Percentiles rank a stretch among this genome's conserved stretches.
phyloP scores from a whole-genome alignment of 2,888 invertebrate species.

The Anaspis maculata region DNA sequence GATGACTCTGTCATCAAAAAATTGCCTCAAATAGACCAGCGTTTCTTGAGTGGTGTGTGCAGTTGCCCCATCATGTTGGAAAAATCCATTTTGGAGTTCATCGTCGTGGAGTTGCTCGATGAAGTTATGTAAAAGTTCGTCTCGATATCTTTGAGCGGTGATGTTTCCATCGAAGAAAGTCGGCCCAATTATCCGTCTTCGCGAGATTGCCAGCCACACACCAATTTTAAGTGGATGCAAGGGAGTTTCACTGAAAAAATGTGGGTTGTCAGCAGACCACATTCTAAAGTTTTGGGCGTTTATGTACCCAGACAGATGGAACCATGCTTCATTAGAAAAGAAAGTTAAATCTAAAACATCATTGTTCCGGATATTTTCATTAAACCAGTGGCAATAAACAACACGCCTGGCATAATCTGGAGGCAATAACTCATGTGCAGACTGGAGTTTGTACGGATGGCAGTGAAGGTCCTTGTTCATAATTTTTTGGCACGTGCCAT shows the following conservation, averaged over 20 bases:
- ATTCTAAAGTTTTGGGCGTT: conserved; percentile 12
- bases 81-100: conserved; percentile 7
- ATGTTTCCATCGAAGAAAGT: conserved; percentile 10
- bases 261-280: conserved; percentile 15
- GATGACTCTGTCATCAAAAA: conserved; percentile 6
- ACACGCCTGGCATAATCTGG: background rate
- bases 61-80: conserved; percentile 10
- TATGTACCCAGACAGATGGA: conserved; percentile 14
- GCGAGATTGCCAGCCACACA: conserved; percentile 10
- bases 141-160: conserved; percentile 7
- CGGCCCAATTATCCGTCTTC: conserved; percentile 9
- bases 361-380: conserved; percentile 1
- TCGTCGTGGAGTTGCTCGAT: conserved; percentile 8
- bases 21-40: conserved; percentile 3
- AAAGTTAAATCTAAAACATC: conserved; percentile 11
- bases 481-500: background rate
- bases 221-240: conserved; percentile 12
- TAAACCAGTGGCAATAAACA: conserved; percentile 1
- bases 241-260: conserved; percentile 6
- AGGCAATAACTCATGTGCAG: background rate
- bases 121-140: conserved; percentile 5
- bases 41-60: conserved; percentile 9
- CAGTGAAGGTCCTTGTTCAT: background rate
- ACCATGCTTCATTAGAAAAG: conserved; percentile 17
- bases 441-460: conserved; percentile 3